Evolutionary conservation across 2,888 invertebrate species (phyloP).

Genomic region (Perizoma flavofasciatum): DNA sequence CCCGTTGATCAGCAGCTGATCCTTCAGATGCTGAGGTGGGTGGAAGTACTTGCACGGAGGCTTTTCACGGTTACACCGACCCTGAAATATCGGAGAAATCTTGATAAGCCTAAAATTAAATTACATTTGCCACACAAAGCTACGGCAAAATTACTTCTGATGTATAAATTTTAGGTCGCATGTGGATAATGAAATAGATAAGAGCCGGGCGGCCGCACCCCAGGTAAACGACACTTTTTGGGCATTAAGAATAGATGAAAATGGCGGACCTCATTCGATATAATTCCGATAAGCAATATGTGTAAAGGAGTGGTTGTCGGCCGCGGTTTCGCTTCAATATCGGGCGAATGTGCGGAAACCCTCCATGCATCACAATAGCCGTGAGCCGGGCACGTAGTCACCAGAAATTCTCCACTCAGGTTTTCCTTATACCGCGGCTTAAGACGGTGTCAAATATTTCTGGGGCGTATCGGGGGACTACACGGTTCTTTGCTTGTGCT

Average conservation of each 20-base stretch:
- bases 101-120: slow-evolving; percentile 8
- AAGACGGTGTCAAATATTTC: slow-evolving; percentile 71
- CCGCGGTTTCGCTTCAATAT: slow-evolving; percentile 65
- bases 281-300: slow-evolving; percentile 73
- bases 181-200: slow-evolving; percentile 58
- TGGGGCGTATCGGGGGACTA: slow-evolving; percentile 56
- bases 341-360: slow-evolving; percentile 68
- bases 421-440: slow-evolving; percentile 72
- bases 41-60: slow-evolving; percentile 99
- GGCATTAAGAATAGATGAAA: slow-evolving; percentile 60
- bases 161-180: slow-evolving; percentile 34
- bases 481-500: slow-evolving; percentile 57
- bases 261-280: slow-evolving; percentile 68
- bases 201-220: slow-evolving; percentile 38
- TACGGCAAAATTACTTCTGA: slow-evolving; percentile 16
- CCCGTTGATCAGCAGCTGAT: slow-evolving; percentile 99
- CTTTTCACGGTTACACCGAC: slow-evolving; percentile 99
- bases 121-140: slow-evolving; percentile 3
- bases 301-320: slow-evolving; percentile 55
- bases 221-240: slow-evolving; percentile 58
- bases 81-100: slow-evolving; percentile 85
- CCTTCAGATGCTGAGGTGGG: slow-evolving; percentile 99
- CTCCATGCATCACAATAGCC: slow-evolving; percentile 72
- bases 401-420: slow-evolving; percentile 67
- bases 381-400: slow-evolving; percentile 70